Evolutionary conservation across 2,113 vertebrate species (phyloP).

Genomic region (Lanius ludovicianus): DNA sequence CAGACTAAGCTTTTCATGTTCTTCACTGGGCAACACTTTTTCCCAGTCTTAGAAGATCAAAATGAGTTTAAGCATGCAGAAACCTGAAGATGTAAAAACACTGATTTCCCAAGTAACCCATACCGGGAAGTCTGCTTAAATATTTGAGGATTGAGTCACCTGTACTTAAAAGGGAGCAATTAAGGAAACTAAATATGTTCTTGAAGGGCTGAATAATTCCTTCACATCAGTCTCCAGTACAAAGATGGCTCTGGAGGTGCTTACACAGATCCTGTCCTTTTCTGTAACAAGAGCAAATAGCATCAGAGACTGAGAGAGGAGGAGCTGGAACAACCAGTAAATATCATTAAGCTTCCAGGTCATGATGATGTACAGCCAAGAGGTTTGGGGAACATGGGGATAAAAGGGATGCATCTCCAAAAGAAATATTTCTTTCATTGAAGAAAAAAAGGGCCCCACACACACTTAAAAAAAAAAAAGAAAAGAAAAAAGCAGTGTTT

Average conservation of each 20-base stretch:
- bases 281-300: background rate
- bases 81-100: background rate
- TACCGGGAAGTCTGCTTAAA: background rate
- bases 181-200: background rate
- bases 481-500: background rate
- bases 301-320: background rate
- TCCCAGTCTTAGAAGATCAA: background rate
- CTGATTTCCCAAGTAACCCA: background rate
- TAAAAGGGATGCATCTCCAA: background rate
- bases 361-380: background rate
- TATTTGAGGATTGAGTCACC: background rate
- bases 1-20: background rate
- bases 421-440: background rate
- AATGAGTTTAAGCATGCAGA: background rate
- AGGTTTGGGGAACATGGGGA: background rate
- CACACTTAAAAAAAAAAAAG: no score
- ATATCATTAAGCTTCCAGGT: background rate
- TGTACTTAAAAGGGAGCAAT: background rate
- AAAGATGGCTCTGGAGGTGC: background rate
- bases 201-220: background rate
- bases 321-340: background rate
- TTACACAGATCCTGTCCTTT: background rate
- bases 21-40: background rate
- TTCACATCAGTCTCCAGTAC: background rate
- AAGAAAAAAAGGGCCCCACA: background rate